phyloP scores from a whole-genome alignment of 1,140 invertebrate species.

The Leptinotarsa undecemlineata region DNA sequence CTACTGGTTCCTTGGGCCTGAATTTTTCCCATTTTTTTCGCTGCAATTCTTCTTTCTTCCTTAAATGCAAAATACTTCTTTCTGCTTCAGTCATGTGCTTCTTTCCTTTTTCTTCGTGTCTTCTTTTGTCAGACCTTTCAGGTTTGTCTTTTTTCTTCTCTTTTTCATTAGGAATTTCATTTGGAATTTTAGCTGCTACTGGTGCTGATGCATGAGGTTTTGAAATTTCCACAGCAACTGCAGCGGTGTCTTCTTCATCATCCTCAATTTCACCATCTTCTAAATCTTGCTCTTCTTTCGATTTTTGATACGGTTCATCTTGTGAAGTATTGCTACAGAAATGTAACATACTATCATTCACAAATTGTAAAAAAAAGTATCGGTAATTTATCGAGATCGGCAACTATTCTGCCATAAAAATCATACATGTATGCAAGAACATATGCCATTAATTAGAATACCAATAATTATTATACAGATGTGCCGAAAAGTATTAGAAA shows the following conservation, averaged over 20 bases:
- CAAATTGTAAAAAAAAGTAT: too few species aligned
- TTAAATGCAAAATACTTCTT: constrained; percentile 51
- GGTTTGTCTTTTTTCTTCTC: constrained; percentile 51
- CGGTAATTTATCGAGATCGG: too few species aligned
- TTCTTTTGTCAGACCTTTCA: constrained; percentile 31
- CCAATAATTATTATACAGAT: too few species aligned
- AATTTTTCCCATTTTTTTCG: constrained; percentile 49
- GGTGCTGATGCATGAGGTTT: constrained; percentile 43
- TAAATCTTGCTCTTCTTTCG: constrained; percentile 57
- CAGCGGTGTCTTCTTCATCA: constrained; percentile 60
- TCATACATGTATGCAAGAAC: too few species aligned
- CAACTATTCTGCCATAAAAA: too few species aligned
- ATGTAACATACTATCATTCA: too few species aligned
- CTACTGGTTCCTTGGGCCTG: constrained; percentile 26
- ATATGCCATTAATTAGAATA: too few species aligned
- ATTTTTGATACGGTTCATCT: constrained; percentile 32
- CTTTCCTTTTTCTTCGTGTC: constrained; percentile 38
- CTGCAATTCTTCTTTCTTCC: constrained; percentile 50
- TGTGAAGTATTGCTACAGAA: constrained; percentile 24
- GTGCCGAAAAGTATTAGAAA: too few species aligned
- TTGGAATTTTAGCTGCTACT: constrained; percentile 31
- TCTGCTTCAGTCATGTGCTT: constrained; percentile 54
- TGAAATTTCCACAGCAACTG: constrained; percentile 30
- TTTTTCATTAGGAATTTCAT: constrained; percentile 35
- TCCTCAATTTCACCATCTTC: constrained; percentile 67